phyloP scores from a whole-genome alignment of 2,797 vertebrate genomes.

The Capromys pilorides region DNA sequence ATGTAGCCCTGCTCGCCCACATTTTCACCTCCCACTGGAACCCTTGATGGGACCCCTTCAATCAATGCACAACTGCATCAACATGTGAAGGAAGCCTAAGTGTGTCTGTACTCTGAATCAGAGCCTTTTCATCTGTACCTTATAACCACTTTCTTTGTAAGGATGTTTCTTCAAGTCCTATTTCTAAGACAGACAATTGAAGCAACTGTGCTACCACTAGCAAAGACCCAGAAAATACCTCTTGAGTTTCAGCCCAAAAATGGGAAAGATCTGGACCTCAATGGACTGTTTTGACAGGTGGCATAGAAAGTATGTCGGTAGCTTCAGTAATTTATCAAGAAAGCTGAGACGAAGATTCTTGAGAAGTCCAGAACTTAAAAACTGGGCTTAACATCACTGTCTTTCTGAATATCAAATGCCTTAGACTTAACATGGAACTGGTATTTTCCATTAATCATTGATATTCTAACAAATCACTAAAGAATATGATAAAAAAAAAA shows the following conservation, averaged over 20 bases:
- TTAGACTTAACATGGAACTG: too few relatives aligned
- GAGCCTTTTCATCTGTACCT: not conserved
- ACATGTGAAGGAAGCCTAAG: not conserved
- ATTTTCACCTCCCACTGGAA: not conserved
- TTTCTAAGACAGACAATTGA: not conserved
- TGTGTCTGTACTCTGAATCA: not conserved
- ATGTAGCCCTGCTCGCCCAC: not conserved
- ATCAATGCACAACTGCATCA: not conserved
- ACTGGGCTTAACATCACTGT: not conserved
- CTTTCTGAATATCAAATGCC: too few relatives aligned
- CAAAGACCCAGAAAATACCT: not conserved
- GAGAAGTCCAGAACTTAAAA: conserved; percentile 19
- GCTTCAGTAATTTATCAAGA: not conserved
- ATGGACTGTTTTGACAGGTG: not conserved
- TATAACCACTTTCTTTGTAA: not conserved
- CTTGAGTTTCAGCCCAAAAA: not conserved
- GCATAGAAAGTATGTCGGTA: not conserved
- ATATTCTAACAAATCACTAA: too few relatives aligned
- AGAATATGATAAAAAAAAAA: too few relatives aligned
- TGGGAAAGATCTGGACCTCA: not conserved
- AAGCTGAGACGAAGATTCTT: not conserved
- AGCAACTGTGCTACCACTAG: not conserved
- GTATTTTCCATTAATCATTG: too few relatives aligned
- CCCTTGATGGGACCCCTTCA: not conserved
- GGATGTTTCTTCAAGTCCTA: not conserved